Percentiles rank a stretch among this genome's conserved stretches.
phyloP scores from a whole-genome alignment of 2,888 invertebrate genomes.

The Rapana venosa region DNA sequence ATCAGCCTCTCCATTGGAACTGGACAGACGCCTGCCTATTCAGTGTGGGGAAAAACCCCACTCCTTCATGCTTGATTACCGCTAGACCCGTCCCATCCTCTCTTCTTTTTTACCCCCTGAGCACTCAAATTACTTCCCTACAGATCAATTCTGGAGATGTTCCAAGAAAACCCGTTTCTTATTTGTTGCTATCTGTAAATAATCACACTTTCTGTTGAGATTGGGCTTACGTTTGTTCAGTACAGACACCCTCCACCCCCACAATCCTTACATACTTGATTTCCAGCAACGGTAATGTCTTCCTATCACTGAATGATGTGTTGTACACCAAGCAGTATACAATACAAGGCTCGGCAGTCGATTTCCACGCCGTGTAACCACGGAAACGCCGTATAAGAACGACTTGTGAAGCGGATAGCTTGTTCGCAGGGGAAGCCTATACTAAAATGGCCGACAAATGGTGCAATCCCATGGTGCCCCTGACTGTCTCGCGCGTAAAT shows the following conservation, averaged over 20 bases:
- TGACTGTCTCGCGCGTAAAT: slow-evolving; percentile 8
- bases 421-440: not conserved
- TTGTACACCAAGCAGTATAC: not conserved
- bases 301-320: not conserved
- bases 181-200: not conserved
- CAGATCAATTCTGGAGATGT: not conserved
- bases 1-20: no score
- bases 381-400: not conserved
- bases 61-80: not conserved
- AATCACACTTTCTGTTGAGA: not conserved
- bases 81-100: not conserved
- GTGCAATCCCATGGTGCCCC: not conserved
- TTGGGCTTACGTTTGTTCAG: not conserved
- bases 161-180: not conserved
- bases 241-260: not conserved
- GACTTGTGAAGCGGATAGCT: not conserved
- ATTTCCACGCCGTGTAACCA: not conserved
- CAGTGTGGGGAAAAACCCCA: no score
- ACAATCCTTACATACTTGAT: not conserved
- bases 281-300: not conserved
- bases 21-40: no score
- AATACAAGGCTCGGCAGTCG: not conserved
- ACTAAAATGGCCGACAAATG: slow-evolving; percentile 6
- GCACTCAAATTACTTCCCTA: not conserved
- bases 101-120: not conserved